Percentiles rank a stretch among this genome's conserved stretches.
phyloP scores from a whole-genome alignment of 2,113 vertebrate species.

The Todiramphus saurophagus region DNA sequence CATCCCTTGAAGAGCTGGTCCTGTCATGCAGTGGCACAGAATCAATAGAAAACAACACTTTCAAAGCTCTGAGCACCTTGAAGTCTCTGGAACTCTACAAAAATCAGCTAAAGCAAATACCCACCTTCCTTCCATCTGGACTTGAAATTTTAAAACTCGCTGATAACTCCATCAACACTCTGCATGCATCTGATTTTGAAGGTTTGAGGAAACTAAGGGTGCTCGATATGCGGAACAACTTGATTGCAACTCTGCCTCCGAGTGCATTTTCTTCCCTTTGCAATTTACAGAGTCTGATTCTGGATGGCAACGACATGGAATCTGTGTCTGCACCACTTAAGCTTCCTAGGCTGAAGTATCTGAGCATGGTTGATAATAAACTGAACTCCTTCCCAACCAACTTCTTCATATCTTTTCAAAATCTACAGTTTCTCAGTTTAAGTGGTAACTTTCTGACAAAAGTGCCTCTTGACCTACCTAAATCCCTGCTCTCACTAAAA shows the following conservation, averaged over 20 bases:
- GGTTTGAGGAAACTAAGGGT: constrained; percentile 74
- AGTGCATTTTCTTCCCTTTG: constrained; percentile 65
- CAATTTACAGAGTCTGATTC: constrained; percentile 72
- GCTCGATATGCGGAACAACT: constrained; percentile 81
- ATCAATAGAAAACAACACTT: constrained; percentile 75
- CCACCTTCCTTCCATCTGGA: constrained; percentile 71
- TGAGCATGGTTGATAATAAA: constrained; percentile 79
- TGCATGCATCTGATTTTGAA: constrained; percentile 76
- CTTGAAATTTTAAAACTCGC: constrained; percentile 80
- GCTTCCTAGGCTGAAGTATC: constrained; percentile 69
- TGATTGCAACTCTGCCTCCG: constrained; percentile 64
- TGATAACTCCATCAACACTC: constrained; percentile 75
- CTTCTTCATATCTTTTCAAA: constrained; percentile 73
- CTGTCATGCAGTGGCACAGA: constrained; percentile 80
- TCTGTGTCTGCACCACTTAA: constrained; percentile 64
- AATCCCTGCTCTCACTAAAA: constrained; percentile 76
- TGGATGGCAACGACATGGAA: constrained; percentile 79
- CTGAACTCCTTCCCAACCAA: constrained; percentile 64
- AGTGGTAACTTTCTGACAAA: constrained; percentile 76
- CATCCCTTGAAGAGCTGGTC: constrained; percentile 79
- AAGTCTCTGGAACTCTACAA: constrained; percentile 82
- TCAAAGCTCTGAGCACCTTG: constrained; percentile 73
- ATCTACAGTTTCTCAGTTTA: constrained; percentile 77
- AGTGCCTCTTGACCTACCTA: constrained; percentile 77
- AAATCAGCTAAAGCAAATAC: constrained; percentile 78